Percentiles rank a stretch among this genome's conserved stretches.
Evolutionary conservation across 2,888 invertebrate genomes (phyloP).

Genomic region (Mythimna loreyi): DNA sequence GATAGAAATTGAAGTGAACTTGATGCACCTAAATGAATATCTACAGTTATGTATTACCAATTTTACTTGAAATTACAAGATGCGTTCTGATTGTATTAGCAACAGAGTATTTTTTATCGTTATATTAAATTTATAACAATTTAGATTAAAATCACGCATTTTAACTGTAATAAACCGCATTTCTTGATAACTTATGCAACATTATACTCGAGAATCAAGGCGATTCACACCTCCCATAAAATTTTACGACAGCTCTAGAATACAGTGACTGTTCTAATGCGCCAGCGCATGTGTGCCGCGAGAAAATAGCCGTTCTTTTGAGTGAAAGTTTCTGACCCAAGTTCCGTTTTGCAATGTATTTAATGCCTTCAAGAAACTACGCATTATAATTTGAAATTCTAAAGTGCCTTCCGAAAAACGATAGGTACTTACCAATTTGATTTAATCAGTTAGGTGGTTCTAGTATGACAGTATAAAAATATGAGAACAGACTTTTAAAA

Average conservation of each 20-base stretch:
- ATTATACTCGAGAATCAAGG: slow-evolving; percentile 64
- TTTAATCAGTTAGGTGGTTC: neutral
- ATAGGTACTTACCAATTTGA: neutral
- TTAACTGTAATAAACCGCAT: slow-evolving; percentile 29
- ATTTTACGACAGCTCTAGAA: slow-evolving; percentile 79
- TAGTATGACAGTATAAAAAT: slow-evolving; percentile 10
- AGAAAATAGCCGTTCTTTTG: slow-evolving; percentile 83
- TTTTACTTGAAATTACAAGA: neutral
- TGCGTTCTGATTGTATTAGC: slow-evolving; percentile 6
- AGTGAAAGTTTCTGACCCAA: slow-evolving; percentile 87
- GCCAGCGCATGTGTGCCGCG: slow-evolving; percentile 74
- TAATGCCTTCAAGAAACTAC: slow-evolving; percentile 69
- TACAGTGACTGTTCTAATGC: slow-evolving; percentile 68
- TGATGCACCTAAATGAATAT: neutral
- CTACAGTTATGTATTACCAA: neutral
- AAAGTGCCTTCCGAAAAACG: neutral
- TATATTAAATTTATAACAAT: slow-evolving; percentile 49
- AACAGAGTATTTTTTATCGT: slow-evolving; percentile 39
- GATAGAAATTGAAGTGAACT: neutral
- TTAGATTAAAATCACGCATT: slow-evolving; percentile 51
- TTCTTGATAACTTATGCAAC: slow-evolving; percentile 72
- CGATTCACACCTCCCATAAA: slow-evolving; percentile 76
- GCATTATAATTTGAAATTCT: slow-evolving; percentile 23
- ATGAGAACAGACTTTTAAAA: slow-evolving; percentile 30
- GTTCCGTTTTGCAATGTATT: slow-evolving; percentile 85